Evolutionary conservation across 1,140 invertebrate species (phyloP).

Genomic region (Hylyphantes graminicola): DNA sequence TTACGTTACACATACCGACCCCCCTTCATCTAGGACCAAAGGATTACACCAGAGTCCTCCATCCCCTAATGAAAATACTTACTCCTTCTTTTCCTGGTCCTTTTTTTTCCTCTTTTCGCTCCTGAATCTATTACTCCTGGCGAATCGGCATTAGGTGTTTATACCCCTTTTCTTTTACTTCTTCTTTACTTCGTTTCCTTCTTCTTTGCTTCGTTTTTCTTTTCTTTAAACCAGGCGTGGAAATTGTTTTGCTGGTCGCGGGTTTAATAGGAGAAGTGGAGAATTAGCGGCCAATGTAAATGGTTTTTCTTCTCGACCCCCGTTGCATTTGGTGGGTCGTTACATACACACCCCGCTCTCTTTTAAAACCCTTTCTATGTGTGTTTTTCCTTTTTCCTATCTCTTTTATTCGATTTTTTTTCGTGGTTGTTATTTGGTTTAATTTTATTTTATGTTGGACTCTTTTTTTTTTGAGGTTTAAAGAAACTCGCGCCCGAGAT

Average conservation of each 20-base stretch:
- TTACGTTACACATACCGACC: conserved; percentile 11
- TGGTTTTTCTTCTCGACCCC: conserved; percentile 45
- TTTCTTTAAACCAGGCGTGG: conserved; percentile 52
- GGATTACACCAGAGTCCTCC: conserved; percentile 41
- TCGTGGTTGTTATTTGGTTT: background rate
- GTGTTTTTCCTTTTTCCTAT: conserved; percentile 3
- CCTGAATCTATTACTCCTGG: conserved; percentile 48
- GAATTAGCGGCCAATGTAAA: conserved; percentile 57
- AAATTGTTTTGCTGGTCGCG: conserved; percentile 48
- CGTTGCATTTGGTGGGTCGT: conserved; percentile 19
- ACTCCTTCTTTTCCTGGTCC: conserved; percentile 18
- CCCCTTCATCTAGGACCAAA: conserved; percentile 11
- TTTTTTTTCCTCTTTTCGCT: background rate
- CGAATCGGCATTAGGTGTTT: conserved; percentile 61
- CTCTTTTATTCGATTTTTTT: conserved; percentile 19
- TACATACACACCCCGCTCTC: conserved; percentile 8
- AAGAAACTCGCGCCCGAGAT: too few relatives aligned
- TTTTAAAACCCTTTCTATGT: conserved; percentile 36
- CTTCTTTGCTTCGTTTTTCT: conserved; percentile 13
- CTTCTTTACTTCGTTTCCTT: conserved; percentile 4
- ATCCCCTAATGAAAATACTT: conserved; percentile 51
- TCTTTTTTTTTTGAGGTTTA: too few relatives aligned
- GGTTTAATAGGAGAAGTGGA: conserved; percentile 47
- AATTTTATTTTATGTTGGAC: too few relatives aligned
- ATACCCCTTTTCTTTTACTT: conserved; percentile 43